phyloP scores from a whole-genome alignment of 2,888 invertebrate genomes.

The Cotesia congregata region DNA sequence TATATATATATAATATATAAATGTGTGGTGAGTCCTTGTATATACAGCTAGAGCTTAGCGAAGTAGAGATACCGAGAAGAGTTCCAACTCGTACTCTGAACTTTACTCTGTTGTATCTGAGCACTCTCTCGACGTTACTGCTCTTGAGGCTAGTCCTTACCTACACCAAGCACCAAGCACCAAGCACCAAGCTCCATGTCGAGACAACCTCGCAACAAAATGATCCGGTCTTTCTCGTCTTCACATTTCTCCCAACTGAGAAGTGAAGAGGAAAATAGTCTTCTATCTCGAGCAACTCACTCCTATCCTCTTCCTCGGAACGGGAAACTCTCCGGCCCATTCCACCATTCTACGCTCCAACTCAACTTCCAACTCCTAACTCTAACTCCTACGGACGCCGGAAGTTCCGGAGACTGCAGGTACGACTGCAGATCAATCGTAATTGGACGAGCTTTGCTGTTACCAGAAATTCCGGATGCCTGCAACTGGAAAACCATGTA shows the following conservation, averaged over 20 bases:
- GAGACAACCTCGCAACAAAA: constrained; percentile 38
- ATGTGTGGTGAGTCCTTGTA: constrained; percentile 34
- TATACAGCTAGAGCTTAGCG: constrained; percentile 11
- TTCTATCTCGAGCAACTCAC: too few species aligned
- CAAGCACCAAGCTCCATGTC: constrained; percentile 13
- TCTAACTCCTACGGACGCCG: constrained; percentile 14
- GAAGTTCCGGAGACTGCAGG: constrained; percentile 10
- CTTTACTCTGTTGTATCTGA: constrained; percentile 37
- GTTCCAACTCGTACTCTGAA: constrained; percentile 40
- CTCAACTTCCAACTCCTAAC: constrained; percentile 4
- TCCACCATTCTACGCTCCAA: not conserved
- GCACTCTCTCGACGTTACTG: constrained; percentile 31
- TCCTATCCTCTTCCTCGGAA: not conserved
- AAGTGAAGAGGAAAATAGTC: not conserved
- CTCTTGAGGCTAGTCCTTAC: constrained; percentile 32
- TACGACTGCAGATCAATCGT: not conserved
- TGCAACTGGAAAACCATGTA: not conserved
- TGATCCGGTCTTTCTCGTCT: constrained; percentile 14
- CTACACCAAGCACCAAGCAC: not conserved
- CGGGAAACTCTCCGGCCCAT: not conserved
- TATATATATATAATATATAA: constrained; percentile 16
- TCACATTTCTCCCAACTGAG: not conserved
- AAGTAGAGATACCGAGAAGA: constrained; percentile 27
- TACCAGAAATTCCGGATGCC: not conserved
- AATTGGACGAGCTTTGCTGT: constrained; percentile 23